Percentiles rank a stretch among this genome's conserved stretches.
Conservation (phyloP, 2,888 invertebrate species). For the Patella pellucida region DNA sequence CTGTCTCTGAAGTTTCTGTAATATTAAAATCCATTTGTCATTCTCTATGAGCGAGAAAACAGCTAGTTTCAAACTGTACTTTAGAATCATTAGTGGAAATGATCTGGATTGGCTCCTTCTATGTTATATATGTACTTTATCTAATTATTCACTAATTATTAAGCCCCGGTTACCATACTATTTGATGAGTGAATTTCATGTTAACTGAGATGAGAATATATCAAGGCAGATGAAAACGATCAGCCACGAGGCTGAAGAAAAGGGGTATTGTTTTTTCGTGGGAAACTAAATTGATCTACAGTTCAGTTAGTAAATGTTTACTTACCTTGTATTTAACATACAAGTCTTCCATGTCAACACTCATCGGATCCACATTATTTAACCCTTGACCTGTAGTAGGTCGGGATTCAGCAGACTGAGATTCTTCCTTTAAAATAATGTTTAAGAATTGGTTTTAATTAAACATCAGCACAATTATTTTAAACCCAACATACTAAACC, state of each 20-base stretch:
- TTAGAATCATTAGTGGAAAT: not conserved
- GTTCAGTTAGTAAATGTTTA: not conserved
- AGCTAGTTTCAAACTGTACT: not conserved
- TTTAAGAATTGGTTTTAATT: too few species aligned
- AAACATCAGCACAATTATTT: too few species aligned
- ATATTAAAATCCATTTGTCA: not conserved
- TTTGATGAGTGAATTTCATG: too few species aligned
- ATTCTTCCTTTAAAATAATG: constrained; percentile 56
- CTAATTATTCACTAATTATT: too few species aligned
- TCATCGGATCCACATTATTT: constrained; percentile 68
- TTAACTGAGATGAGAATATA: too few species aligned
- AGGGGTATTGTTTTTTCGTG: not conserved
- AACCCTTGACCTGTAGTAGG: constrained; percentile 68
- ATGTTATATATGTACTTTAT: too few species aligned
- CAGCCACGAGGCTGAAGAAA: not conserved
- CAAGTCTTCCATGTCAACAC: constrained; percentile 88
- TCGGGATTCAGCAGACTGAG: constrained; percentile 54
- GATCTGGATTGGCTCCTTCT: too few species aligned
- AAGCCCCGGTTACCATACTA: too few species aligned
- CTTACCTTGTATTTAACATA: constrained; percentile 94
- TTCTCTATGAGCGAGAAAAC: too few species aligned
- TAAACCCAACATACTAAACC: too few species aligned
- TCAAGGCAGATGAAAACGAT: not conserved
- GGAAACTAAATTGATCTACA: not conserved
- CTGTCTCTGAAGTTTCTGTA: constrained; percentile 87